Evolutionary conservation across 2,888 invertebrate genomes (phyloP), one percentile per base, ranked within the genome.

Genomic region (Pristionchus japonicus): DNA sequence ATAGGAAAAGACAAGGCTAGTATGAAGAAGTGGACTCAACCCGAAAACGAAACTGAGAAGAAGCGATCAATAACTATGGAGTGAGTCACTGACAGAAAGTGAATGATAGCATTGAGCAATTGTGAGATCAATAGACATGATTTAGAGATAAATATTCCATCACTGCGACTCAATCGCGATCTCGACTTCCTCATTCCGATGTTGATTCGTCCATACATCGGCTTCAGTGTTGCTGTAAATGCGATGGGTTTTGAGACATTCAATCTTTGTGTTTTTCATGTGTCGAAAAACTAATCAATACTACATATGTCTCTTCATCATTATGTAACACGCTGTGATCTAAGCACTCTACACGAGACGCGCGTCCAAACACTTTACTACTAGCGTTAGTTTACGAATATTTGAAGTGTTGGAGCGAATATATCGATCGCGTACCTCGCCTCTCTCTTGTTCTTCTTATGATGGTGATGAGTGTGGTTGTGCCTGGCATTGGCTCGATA

Each of bases 401-500:
- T n/a, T n/a, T n/a, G n/a, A n/a, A n/a, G n/a, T n/a, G n/a, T n/a
- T n/a, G n/a, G n/a, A n/a, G n/a, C n/a, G n/a, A n/a, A n/a, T n/a
- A n/a, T n/a, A n/a, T n/a, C n/a, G n/a, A n/a, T n/a, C n/a, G n/a
- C n/a, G n/a, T 13, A 67, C 67, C 23, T 31, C 67, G 34, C 34
- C 3, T 31, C 67, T 67, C 77, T 77, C 17, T 43, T 43, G 27
- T 11, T 43, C 47, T 77, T 77, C 47, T 77, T 77, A 4, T 77
- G 77, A 34, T 52, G 52, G 31, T 47, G 74, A 13, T 80, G 49
- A 9, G 74, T 86, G 74, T 47, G 47, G 13, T 86, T 86, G 34
- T 49, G 67, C 34, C 74, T 61, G 7, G 93, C 92, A 89, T 94
- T 94, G n/a, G 93, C 89, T 64, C 92, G 88, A 83, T 94, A 94